Evolutionary conservation across 2,888 invertebrate genomes (phyloP).

Genomic region (Druceiella hillmani): DNA sequence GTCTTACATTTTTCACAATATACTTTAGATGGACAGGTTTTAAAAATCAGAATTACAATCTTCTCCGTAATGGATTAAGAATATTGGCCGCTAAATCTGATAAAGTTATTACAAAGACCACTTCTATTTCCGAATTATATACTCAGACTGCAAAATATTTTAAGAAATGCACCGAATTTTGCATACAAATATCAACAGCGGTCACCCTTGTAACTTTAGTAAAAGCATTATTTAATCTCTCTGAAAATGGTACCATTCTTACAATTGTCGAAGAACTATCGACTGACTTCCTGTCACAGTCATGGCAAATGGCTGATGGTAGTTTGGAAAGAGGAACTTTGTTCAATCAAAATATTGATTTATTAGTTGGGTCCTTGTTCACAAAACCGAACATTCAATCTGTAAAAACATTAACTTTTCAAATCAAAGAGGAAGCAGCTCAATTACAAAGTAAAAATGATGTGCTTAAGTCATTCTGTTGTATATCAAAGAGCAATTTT

Average conservation of each 20-base stretch:
- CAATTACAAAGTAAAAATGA: slow-evolving; percentile 53
- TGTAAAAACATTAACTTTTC: slow-evolving; percentile 51
- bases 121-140: too few species aligned
- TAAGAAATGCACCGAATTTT: slow-evolving; percentile 43
- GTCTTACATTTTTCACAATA: slow-evolving; percentile 51
- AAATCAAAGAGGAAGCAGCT: slow-evolving; percentile 52
- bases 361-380: slow-evolving; percentile 60
- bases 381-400: slow-evolving; percentile 52
- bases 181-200: slow-evolving; percentile 51
- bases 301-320: slow-evolving; percentile 65
- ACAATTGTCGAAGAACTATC: slow-evolving; percentile 43
- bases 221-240: slow-evolving; percentile 42
- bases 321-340: slow-evolving; percentile 57
- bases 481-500: slow-evolving; percentile 63
- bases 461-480: slow-evolving; percentile 53
- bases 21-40: slow-evolving; percentile 63
- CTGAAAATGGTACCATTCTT: slow-evolving; percentile 35
- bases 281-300: slow-evolving; percentile 51
- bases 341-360: slow-evolving; percentile 59
- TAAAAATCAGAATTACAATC: slow-evolving; percentile 37
- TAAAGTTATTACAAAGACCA: slow-evolving; percentile 30
- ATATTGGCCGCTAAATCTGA: slow-evolving; percentile 34
- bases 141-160: slow-evolving; percentile 39
- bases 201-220: slow-evolving; percentile 49
- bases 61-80: slow-evolving; percentile 38